A percentile compares a stretch with the other conserved stretches of the same genome.
Conservation (phyloP, 2,888 invertebrate species). For the Morpho deidamia region DNA sequence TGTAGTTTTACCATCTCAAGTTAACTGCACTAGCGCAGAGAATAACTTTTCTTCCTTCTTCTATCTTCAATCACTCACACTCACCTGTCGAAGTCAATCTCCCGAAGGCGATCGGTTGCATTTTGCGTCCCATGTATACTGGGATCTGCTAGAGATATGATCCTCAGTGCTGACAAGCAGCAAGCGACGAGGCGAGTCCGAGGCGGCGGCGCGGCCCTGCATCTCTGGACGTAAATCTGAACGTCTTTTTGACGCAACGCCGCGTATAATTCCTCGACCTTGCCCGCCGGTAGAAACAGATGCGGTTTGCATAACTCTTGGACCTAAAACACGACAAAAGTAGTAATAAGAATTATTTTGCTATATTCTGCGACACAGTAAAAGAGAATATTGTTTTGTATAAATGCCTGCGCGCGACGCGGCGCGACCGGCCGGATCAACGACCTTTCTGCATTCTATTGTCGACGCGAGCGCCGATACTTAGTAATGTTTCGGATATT, state of each 20-base stretch:
- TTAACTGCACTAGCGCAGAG: too few relatives aligned
- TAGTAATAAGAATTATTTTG: too few relatives aligned
- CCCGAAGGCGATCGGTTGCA: slow-evolving; percentile 84
- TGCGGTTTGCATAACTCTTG: slow-evolving; percentile 89
- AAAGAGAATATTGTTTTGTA: too few relatives aligned
- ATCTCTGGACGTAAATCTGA: slow-evolving; percentile 93
- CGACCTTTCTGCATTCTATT: too few relatives aligned
- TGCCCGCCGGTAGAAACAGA: slow-evolving; percentile 88
- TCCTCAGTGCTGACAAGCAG: slow-evolving; percentile 83
- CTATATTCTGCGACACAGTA: too few relatives aligned
- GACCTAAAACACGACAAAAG: slow-evolving; percentile 41
- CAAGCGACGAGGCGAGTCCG: slow-evolving; percentile 88
- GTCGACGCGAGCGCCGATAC: too few relatives aligned
- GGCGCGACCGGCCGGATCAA: too few relatives aligned
- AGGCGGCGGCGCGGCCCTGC: slow-evolving; percentile 81
- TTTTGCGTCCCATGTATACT: slow-evolving; percentile 89
- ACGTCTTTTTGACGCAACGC: slow-evolving; percentile 94
- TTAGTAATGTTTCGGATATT: too few relatives aligned
- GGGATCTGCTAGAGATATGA: slow-evolving; percentile 90
- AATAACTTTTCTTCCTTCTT: too few relatives aligned
- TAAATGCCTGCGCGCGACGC: too few relatives aligned
- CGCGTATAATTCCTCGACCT: slow-evolving; percentile 92
- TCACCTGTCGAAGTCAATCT: slow-evolving; percentile 89
- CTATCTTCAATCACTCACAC: neutral
- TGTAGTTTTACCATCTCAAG: too few relatives aligned